Percentiles rank a stretch among this genome's conserved stretches.
Conservation (phyloP, 2,113 vertebrate genomes). For the Phalacrocorax aristotelis region DNA sequence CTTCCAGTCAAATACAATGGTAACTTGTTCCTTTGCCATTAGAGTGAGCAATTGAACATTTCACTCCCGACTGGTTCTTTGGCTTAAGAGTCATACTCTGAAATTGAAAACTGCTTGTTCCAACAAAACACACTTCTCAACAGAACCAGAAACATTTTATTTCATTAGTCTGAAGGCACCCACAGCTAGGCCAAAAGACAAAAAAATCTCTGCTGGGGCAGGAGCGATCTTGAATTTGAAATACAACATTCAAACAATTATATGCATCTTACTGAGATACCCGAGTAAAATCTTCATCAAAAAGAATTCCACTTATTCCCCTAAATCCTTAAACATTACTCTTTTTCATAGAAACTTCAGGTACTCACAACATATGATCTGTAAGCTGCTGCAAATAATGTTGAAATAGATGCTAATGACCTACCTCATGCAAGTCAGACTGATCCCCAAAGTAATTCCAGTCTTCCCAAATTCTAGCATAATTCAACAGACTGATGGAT, state of each 20-base stretch:
- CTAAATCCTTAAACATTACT: background rate
- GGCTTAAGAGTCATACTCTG: constrained; percentile 1
- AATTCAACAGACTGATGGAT: background rate
- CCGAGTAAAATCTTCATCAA: background rate
- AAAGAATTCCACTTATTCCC: background rate
- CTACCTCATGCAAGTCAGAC: background rate
- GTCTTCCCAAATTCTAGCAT: background rate
- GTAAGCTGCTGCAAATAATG: background rate
- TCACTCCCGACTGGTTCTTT: constrained; percentile 46
- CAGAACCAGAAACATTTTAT: background rate
- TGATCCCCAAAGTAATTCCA: background rate
- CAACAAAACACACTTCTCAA: constrained; percentile 16
- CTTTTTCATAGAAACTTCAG: background rate
- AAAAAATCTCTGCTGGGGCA: background rate
- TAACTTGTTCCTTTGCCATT: constrained; percentile 39
- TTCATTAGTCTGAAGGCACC: background rate
- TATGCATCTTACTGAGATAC: background rate
- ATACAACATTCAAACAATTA: background rate
- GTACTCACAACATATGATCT: background rate
- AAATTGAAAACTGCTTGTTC: constrained; percentile 39
- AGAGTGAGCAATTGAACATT: constrained; percentile 54
- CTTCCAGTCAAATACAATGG: constrained; percentile 62
- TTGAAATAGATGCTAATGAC: background rate
- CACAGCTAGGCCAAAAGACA: background rate
- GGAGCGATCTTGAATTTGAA: background rate